phyloP scores from a whole-genome alignment of 2,888 invertebrate genomes.

The Nemotelus pantherinus region DNA sequence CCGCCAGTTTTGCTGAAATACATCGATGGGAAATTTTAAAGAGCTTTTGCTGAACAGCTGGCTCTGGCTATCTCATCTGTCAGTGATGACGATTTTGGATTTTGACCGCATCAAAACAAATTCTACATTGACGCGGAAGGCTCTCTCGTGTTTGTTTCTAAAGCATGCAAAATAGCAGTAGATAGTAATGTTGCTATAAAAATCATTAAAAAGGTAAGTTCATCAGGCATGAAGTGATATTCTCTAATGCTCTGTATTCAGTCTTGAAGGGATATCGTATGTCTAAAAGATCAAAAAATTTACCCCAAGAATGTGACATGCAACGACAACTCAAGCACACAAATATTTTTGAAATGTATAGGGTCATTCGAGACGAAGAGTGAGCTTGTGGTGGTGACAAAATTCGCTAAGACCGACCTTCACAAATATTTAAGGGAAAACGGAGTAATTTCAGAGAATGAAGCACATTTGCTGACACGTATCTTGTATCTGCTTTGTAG shows the following conservation, averaged over 20 bases:
- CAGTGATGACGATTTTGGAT: too few relatives aligned
- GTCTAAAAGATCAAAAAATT: constrained; percentile 82
- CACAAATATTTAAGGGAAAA: constrained; percentile 85
- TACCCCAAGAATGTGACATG: constrained; percentile 92
- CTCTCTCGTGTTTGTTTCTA: constrained; percentile 93
- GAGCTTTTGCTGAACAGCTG: too few relatives aligned
- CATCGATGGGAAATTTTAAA: too few relatives aligned
- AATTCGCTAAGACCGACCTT: constrained; percentile 90
- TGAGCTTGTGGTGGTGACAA: constrained; percentile 92
- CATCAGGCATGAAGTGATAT: constrained; percentile 43
- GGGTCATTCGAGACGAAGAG: constrained; percentile 94
- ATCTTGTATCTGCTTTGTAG: constrained; percentile 91
- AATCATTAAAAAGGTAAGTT: constrained; percentile 85
- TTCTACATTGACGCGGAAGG: constrained; percentile 75
- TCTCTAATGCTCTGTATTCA: background rate
- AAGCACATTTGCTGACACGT: constrained; percentile 86
- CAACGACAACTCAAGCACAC: constrained; percentile 89
- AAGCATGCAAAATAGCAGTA: constrained; percentile 79
- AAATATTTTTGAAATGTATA: constrained; percentile 90
- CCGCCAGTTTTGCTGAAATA: too few relatives aligned
- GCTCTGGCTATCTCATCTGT: too few relatives aligned
- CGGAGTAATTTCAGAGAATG: constrained; percentile 81
- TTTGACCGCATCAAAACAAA: too few relatives aligned
- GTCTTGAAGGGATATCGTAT: constrained; percentile 75
- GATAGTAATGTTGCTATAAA: constrained; percentile 87